Conservation (phyloP, 1,140 invertebrate species). For the Hyposmocoma kahamanoa region DNA sequence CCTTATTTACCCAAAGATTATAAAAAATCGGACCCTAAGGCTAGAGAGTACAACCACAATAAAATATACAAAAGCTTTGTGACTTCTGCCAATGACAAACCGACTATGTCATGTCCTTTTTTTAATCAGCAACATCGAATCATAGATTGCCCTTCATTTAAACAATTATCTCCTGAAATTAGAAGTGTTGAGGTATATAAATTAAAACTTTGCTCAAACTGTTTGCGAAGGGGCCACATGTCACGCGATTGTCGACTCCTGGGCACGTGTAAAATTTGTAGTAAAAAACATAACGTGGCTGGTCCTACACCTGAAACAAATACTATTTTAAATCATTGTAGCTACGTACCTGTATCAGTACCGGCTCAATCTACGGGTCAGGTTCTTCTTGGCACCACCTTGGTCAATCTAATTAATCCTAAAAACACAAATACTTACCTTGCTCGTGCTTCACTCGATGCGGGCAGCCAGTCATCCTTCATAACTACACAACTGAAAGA, state of each 20-base stretch:
- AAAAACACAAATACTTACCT: constrained; percentile 2
- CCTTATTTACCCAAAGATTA: background rate
- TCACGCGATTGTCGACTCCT: background rate
- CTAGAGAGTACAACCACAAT: background rate
- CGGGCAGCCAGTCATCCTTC: constrained; percentile 22
- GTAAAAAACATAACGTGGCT: background rate
- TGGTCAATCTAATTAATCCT: constrained; percentile 7
- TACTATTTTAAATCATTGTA: background rate
- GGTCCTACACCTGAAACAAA: background rate
- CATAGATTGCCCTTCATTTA: background rate
- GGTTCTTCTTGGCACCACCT: constrained; percentile 8
- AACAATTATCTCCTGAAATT: background rate
- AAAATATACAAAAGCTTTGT: background rate
- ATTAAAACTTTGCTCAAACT: background rate
- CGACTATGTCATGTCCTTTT: background rate
- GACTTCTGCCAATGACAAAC: background rate
- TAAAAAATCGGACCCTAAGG: background rate
- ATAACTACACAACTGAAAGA: constrained; percentile 30
- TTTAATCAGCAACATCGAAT: background rate
- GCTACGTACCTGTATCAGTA: background rate
- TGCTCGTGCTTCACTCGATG: constrained; percentile 18
- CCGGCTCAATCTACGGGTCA: background rate
- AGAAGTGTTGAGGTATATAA: background rate
- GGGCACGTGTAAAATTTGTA: background rate
- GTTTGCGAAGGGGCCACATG: background rate